Conservation (phyloP, 2,888 invertebrate species). For the Lacanobia oleracea region DNA sequence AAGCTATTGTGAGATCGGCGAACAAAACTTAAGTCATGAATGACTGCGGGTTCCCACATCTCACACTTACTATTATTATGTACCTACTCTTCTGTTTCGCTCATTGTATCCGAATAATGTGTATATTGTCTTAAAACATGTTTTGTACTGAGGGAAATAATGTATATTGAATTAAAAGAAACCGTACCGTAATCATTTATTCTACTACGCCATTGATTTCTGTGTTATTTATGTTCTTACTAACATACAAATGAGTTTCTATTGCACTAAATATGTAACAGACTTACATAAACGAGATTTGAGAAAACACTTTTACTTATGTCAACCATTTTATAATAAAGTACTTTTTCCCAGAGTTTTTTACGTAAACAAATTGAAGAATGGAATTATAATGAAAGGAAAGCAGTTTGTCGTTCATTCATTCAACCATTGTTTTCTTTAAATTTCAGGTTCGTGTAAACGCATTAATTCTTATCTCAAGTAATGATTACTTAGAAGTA, state of each 20-base stretch:
- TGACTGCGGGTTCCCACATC: conserved; percentile 55
- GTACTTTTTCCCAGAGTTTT: conserved; percentile 25
- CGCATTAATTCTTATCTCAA: conserved; percentile 30
- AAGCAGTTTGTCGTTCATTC: conserved; percentile 39
- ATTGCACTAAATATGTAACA: background rate
- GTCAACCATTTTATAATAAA: background rate
- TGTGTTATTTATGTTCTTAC: background rate
- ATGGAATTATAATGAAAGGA: conserved; percentile 43
- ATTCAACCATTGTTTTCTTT: conserved; percentile 48
- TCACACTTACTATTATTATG: conserved; percentile 28
- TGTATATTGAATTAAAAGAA: conserved; percentile 13
- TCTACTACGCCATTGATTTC: background rate
- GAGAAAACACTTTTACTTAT: conserved; percentile 19
- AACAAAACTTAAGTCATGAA: conserved; percentile 53
- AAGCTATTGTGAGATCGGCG: conserved; percentile 59
- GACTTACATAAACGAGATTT: background rate
- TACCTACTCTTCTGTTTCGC: conserved; percentile 42
- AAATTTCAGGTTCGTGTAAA: conserved; percentile 26
- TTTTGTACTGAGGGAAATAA: conserved; percentile 27
- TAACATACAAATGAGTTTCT: background rate
- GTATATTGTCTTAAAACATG: conserved; percentile 45
- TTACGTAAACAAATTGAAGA: conserved; percentile 31
- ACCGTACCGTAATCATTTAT: conserved; percentile 15
- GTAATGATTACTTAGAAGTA: conserved; percentile 7
- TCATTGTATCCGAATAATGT: conserved; percentile 46